A percentile compares a stretch with the other conserved stretches of the same genome.
Evolutionary conservation across 1,140 invertebrate species (phyloP).

Genomic region (Eufriesea mexicana): DNA sequence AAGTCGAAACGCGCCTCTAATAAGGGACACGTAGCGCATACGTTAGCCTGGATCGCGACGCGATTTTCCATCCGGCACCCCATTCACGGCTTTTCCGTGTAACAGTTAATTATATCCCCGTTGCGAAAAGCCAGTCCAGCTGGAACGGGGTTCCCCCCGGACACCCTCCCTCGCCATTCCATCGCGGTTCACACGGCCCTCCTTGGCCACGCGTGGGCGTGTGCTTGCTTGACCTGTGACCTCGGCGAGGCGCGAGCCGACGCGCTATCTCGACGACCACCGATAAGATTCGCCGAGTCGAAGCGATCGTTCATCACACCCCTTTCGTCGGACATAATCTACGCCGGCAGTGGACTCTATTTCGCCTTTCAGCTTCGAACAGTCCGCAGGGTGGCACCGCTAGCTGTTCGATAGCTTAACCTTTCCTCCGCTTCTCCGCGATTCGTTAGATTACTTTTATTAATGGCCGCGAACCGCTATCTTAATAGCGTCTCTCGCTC

Average conservation of each 20-base stretch:
- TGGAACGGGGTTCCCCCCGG: neutral
- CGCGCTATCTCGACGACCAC: constrained; percentile 5
- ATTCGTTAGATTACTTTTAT: constrained; percentile 64
- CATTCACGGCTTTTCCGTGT: constrained; percentile 51
- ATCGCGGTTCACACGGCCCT: constrained; percentile 38
- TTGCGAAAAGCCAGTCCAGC: constrained; percentile 29
- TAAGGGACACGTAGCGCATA: constrained; percentile 48
- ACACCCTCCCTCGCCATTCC: neutral
- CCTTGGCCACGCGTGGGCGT: constrained; percentile 43
- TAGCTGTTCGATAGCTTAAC: constrained; percentile 34
- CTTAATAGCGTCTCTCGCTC: constrained; percentile 66
- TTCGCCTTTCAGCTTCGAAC: constrained; percentile 26
- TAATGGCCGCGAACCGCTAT: constrained; percentile 59
- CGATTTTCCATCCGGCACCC: constrained; percentile 41
- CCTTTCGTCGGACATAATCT: constrained; percentile 26
- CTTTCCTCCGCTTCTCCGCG: constrained; percentile 49
- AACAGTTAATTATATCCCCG: constrained; percentile 33
- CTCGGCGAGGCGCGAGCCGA: neutral
- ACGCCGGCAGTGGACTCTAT: neutral
- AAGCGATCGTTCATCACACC: constrained; percentile 15
- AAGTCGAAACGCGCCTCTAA: constrained; percentile 55
- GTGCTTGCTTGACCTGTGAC: constrained; percentile 43
- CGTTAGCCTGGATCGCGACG: constrained; percentile 11
- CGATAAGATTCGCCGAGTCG: constrained; percentile 25
- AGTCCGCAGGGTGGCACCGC: neutral